Conservation (phyloP, 2,113 vertebrate genomes). For the Dasyprocta punctata region DNA sequence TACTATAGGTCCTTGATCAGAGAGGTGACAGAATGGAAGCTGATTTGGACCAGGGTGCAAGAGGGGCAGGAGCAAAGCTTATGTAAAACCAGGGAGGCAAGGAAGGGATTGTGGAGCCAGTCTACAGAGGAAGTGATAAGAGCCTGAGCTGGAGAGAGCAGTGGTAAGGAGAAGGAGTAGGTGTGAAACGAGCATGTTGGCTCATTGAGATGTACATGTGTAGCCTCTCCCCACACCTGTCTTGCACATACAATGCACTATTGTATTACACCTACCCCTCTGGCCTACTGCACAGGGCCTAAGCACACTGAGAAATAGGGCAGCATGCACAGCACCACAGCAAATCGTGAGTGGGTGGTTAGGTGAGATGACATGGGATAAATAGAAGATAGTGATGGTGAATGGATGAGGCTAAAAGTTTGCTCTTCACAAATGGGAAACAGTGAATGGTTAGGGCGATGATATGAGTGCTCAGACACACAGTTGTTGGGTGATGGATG, state of each 20-base stretch:
- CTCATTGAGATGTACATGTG: not conserved
- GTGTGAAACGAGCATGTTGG: not conserved
- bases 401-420: not conserved
- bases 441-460: not conserved
- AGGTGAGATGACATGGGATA: not conserved
- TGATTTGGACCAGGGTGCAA: slow-evolving; percentile 36
- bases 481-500: not conserved
- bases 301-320: not conserved
- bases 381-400: not conserved
- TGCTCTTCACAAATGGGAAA: not conserved
- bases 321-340: not conserved
- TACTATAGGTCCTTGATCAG: not conserved
- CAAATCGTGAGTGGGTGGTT: not conserved
- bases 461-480: not conserved
- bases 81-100: not conserved
- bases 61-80: not conserved
- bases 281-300: not conserved
- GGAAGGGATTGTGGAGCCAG: not conserved
- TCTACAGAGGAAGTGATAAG: not conserved
- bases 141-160: not conserved
- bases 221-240: not conserved
- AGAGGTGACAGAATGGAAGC: not conserved
- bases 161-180: not conserved
- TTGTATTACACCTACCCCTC: not conserved
- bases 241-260: not conserved